Conservation (phyloP, 2,797 vertebrate genomes). For the Phoxinus dragarum region DNA sequence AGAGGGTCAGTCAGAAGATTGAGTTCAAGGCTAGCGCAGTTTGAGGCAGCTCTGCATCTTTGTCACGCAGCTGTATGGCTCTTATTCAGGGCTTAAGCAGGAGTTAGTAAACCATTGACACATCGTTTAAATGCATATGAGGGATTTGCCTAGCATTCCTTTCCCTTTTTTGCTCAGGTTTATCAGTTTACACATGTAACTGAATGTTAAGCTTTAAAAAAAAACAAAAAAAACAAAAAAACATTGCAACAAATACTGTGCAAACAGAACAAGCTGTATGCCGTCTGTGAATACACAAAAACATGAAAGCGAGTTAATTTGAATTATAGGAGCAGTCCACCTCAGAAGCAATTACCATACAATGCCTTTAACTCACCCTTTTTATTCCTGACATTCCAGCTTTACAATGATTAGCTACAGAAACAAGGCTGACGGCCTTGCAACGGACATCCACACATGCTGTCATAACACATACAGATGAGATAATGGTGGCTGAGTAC, state of each 20-base stretch:
- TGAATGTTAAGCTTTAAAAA: conserved; percentile 3
- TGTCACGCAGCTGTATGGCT: conserved; percentile 19
- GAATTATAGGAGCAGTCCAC: conserved; percentile 3
- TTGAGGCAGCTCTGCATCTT: conserved; percentile 25
- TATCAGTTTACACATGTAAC: not conserved
- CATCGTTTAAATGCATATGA: conserved; percentile 13
- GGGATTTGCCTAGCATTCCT: conserved; percentile 1
- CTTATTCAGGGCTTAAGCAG: conserved; percentile 26
- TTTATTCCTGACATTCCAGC: conserved; percentile 22
- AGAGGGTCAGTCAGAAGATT: conserved; percentile 26
- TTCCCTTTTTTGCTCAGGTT: not conserved
- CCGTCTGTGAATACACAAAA: conserved; percentile 8
- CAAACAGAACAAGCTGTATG: not conserved
- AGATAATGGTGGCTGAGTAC: not conserved
- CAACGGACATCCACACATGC: not conserved
- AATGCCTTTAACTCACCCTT: not conserved
- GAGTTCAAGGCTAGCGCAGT: conserved; percentile 14
- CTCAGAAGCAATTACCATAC: not conserved
- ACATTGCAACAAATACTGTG: not conserved
- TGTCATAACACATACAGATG: not conserved
- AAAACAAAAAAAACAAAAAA: not conserved
- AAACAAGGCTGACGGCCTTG: not conserved
- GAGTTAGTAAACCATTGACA: conserved; percentile 15
- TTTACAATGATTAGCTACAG: not conserved
- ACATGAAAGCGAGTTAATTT: not conserved